These are phyloP conservation scores for Dromius quadrimaculatus DNA, from an alignment of 2,888 invertebrate species.

Conservation along the genomic window DNA sequence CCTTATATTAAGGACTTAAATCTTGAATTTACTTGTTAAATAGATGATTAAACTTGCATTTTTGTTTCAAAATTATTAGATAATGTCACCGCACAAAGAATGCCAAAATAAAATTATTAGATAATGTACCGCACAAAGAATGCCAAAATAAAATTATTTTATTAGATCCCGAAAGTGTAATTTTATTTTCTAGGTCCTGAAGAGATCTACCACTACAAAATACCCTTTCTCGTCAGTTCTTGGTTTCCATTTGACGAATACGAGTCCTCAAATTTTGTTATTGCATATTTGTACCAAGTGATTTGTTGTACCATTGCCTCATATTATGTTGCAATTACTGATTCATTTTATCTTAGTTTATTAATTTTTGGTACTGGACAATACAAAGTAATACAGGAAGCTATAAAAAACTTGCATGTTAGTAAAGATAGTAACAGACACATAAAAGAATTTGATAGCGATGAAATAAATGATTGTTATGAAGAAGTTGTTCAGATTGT, in stretches of 20 bases:
- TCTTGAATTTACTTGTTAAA: too few relatives aligned
- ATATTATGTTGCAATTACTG: constrained; percentile 1
- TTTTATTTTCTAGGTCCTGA: neutral
- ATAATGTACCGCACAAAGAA: too few relatives aligned
- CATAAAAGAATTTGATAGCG: too few relatives aligned
- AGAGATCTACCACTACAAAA: constrained; percentile 3
- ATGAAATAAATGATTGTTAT: neutral
- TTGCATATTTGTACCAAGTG: constrained; percentile 10
- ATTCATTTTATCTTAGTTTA: constrained; percentile 34
- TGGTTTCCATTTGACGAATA: constrained; percentile 6
- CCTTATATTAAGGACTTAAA: too few relatives aligned
- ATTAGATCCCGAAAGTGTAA: too few relatives aligned
- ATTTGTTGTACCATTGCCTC: neutral
- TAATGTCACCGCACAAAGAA: too few relatives aligned
- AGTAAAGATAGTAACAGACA: neutral
- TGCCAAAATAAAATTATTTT: too few relatives aligned
- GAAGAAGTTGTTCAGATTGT: constrained; percentile 12
- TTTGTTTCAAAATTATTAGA: too few relatives aligned
- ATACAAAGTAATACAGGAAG: constrained; percentile 23
- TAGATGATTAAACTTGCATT: too few relatives aligned
- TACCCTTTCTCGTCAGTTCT: neutral
- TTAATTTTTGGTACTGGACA: constrained; percentile 24
- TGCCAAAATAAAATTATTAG: too few relatives aligned
- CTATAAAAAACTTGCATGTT: constrained; percentile 3
- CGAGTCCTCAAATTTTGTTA: neutral